These are phyloP conservation scores for Cynopterus brachyotis DNA, from an alignment of 2,113 vertebrate species.

Conservation along the genomic window DNA sequence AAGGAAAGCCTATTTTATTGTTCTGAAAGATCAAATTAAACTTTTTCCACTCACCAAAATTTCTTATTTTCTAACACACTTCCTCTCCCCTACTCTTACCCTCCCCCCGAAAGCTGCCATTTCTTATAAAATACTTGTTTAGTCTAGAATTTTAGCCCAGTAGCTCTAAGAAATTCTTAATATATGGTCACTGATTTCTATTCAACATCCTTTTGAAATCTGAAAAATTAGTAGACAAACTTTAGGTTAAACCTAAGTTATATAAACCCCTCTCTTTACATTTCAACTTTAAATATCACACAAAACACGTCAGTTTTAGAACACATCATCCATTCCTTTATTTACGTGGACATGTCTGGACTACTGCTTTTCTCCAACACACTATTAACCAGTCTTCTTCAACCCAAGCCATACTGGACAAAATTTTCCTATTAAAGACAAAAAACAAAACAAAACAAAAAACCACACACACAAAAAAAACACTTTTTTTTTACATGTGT, in stretches of 20 bases:
- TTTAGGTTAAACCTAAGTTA: background rate
- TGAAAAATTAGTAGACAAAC: background rate
- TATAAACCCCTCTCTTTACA: background rate
- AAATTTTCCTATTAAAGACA: background rate
- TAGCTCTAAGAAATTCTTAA: background rate
- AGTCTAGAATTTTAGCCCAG: background rate
- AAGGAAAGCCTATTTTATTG: background rate
- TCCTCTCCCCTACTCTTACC: background rate
- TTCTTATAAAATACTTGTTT: background rate
- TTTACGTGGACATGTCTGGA: background rate
- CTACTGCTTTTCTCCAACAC: background rate
- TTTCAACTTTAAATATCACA: background rate
- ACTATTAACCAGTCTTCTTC: background rate
- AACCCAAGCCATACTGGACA: background rate
- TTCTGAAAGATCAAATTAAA: background rate
- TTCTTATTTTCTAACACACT: conserved; percentile 5
- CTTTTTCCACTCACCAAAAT: background rate
- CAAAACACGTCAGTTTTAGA: background rate
- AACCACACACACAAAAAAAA: too few relatives aligned
- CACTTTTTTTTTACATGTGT: background rate
- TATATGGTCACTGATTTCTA: background rate
- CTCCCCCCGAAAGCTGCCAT: background rate
- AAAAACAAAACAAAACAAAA: background rate
- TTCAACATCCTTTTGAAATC: background rate
- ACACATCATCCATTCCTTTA: background rate